Conservation (phyloP, 2,113 vertebrate species). For the Chloroceryle aenea region DNA sequence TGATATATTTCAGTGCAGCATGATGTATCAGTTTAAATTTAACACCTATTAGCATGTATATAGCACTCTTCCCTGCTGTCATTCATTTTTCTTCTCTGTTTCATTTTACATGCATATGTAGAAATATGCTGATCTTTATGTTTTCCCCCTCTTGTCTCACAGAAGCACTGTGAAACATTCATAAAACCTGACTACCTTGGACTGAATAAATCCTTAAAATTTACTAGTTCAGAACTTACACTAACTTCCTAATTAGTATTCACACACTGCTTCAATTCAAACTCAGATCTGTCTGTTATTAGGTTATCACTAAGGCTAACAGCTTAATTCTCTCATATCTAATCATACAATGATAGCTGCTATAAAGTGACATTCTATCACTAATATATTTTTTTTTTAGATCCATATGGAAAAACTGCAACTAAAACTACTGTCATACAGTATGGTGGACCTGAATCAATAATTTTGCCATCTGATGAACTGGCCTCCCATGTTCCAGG, state of each 20-base stretch:
- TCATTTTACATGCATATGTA: neutral
- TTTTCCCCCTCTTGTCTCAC: neutral
- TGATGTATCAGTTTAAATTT: neutral
- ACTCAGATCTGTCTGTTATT: neutral
- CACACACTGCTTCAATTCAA: neutral
- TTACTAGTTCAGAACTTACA: neutral
- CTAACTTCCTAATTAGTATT: neutral
- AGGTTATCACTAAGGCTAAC: neutral
- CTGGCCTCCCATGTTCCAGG: neutral
- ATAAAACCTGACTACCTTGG: neutral
- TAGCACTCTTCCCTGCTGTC: neutral
- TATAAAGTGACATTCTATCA: neutral
- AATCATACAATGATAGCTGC: neutral
- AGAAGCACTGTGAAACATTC: neutral
- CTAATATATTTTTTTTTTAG: neutral
- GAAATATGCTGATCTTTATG: neutral
- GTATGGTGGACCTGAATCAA: neutral
- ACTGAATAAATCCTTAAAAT: neutral
- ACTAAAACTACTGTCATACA: neutral
- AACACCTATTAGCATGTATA: neutral
- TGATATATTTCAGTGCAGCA: neutral
- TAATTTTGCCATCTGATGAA: neutral
- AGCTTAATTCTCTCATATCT: neutral
- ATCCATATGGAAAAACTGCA: neutral
- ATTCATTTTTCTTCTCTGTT: neutral